A percentile compares a stretch with the other conserved stretches of the same genome.
Evolutionary conservation across 2,888 invertebrate species (phyloP).

Genomic region (Hypsopygia costalis): DNA sequence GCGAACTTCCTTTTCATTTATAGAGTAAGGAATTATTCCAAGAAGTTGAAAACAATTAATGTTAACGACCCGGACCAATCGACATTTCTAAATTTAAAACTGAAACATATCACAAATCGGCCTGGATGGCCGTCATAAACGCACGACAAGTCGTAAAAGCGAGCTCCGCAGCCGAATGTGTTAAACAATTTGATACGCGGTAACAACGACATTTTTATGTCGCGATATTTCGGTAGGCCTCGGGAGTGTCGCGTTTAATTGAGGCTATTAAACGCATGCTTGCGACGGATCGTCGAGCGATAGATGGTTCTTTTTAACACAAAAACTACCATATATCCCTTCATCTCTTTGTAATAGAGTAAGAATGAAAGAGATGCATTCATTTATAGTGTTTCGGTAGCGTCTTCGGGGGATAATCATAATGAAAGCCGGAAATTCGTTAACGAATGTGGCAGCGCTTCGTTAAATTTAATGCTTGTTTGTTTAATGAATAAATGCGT

Average conservation of each 20-base stretch:
- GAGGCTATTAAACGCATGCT: slow-evolving; percentile 66
- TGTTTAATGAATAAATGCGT: slow-evolving; percentile 73
- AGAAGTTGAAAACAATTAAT: slow-evolving; percentile 8
- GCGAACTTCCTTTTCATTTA: slow-evolving; percentile 1
- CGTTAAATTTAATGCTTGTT: slow-evolving; percentile 76
- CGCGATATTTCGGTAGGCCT: slow-evolving; percentile 66
- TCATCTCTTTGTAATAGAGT: slow-evolving; percentile 24
- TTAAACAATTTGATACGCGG: slow-evolving; percentile 73
- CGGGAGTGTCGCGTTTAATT: slow-evolving; percentile 66
- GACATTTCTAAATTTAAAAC: slow-evolving; percentile 23
- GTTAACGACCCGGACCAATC: slow-evolving; percentile 6
- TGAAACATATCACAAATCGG: slow-evolving; percentile 51
- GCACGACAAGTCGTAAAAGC: slow-evolving; percentile 60
- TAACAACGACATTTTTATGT: slow-evolving; percentile 69
- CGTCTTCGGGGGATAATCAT: slow-evolving; percentile 50
- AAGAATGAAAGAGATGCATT: slow-evolving; percentile 38
- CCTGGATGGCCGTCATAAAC: slow-evolving; percentile 55
- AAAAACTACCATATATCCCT: slow-evolving; percentile 31
- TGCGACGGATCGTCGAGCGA: slow-evolving; percentile 64
- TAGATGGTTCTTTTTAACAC: slow-evolving; percentile 42
- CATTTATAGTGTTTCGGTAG: slow-evolving; percentile 28
- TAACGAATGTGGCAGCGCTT: slow-evolving; percentile 73
- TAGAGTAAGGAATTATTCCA: slow-evolving; percentile 2
- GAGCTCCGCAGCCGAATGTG: slow-evolving; percentile 51
- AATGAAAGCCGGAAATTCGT: slow-evolving; percentile 74